These are phyloP conservation scores for Tholera decimalis DNA, from an alignment of 2,888 invertebrate species.

Conservation along the genomic window DNA sequence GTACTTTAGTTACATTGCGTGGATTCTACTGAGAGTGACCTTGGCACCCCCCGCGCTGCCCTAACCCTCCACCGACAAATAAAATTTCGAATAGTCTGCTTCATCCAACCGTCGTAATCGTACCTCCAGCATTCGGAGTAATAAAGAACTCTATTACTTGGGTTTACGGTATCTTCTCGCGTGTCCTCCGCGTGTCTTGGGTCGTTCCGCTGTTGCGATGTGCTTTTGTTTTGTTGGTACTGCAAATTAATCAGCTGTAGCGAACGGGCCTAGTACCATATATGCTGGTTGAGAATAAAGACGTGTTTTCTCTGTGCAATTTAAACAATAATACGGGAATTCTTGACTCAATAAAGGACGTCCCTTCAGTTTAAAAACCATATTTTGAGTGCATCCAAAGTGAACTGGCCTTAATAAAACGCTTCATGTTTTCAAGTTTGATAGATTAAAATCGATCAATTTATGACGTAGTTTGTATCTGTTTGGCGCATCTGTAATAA, in stretches of 20 bases:
- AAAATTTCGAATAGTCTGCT: constrained; percentile 87
- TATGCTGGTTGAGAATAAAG: constrained; percentile 75
- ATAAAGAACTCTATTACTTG: constrained; percentile 72
- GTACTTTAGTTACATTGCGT: constrained; percentile 82
- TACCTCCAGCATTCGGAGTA: constrained; percentile 70
- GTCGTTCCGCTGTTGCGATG: constrained; percentile 63
- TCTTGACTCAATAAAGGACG: not conserved
- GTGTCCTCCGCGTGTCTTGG: constrained; percentile 68
- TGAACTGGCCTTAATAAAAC: constrained; percentile 47
- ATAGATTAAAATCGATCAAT: constrained; percentile 28
- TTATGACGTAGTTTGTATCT: constrained; percentile 50
- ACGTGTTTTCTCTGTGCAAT: constrained; percentile 73
- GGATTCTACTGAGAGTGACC: constrained; percentile 87
- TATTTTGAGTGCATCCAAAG: constrained; percentile 36
- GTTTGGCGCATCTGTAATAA: constrained; percentile 32
- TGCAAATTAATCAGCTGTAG: constrained; percentile 90
- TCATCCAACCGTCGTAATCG: constrained; percentile 83
- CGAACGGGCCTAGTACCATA: constrained; percentile 81
- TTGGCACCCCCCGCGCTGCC: constrained; percentile 80
- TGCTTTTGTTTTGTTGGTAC: constrained; percentile 85
- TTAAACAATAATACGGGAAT: constrained; percentile 13
- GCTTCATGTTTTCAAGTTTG: constrained; percentile 58
- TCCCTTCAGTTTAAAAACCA: not conserved
- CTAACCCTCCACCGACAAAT: constrained; percentile 76
- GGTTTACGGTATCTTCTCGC: constrained; percentile 75